Base-by-base conservation (phyloP, 1,140 invertebrate genomes). In the Pteromalus puparum region DNA sequence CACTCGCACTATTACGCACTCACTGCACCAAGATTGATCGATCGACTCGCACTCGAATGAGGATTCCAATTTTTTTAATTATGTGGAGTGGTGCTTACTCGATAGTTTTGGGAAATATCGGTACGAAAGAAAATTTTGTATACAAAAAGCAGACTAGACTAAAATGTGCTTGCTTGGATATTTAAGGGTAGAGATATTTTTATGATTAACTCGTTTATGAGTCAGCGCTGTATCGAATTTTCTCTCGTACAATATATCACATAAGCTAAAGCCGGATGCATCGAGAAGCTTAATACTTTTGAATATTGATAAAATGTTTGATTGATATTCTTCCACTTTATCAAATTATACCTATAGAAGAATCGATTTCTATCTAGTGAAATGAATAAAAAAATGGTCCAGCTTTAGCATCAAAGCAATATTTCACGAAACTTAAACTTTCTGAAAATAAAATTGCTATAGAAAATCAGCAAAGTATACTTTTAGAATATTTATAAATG, bases 11-110 rank as follows among this genome's bases (percentile, higher is more conserved):
- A n/a, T n/a, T 61, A 61, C 18, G 84, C 80, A 82, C 84, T 61
- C 38, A 48, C 12, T 61, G 84, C 84, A 85, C 84, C 80, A 78
- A 76, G 30, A 81, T 76, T 65, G 67, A 81, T 83, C 74, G 80
- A 83, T 81, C 65, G 38, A 48, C n/a, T 70, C 42, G 34, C 53
- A 24, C 26, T 70, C 10, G 26, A n/a, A 81, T 0, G 13, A 76
- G 61, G 24, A 30, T 76, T 65, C 9, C 38, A 1, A 79, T 38
- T 68, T 42, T n/a, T 5, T 61, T 1, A 15, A 61, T 18, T 1
- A 34, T 1, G 34, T 34, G 21, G 26, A 15, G 42, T n/a, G 28
- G 15, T 38, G 6, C 3, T 28, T 79, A n/a, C 12, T 80, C 7
- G 21, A 70, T 70, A 18, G 21, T 13, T 70, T 80, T 46, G 68